Evolutionary conservation across 2,888 invertebrate genomes (phyloP).

Genomic region (Phyllotreta striolata): DNA sequence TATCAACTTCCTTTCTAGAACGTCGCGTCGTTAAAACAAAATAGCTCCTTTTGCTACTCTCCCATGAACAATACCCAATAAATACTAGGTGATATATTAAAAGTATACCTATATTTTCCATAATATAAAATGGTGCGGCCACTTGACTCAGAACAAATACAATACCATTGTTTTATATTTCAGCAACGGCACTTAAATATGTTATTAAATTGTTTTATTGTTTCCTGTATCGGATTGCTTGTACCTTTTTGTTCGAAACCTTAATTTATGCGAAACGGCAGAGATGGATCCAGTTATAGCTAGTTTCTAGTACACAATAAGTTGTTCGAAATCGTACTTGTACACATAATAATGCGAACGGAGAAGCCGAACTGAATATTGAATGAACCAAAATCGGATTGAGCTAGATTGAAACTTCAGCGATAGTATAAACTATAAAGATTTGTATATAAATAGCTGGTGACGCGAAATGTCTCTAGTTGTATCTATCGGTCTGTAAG

Average conservation of each 20-base stretch:
- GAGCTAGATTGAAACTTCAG: too few species aligned
- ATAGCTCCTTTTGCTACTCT: constrained; percentile 51
- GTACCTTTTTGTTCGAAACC: constrained; percentile 48
- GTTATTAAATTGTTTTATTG: constrained; percentile 62
- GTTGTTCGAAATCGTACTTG: too few species aligned
- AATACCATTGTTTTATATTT: constrained; percentile 59
- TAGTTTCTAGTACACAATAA: too few species aligned
- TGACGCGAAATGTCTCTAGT: not conserved
- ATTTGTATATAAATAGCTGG: too few species aligned
- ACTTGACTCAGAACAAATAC: constrained; percentile 58
- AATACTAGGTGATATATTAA: constrained; percentile 52
- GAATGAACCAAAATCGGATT: too few species aligned
- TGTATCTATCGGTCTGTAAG: too few species aligned
- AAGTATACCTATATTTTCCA: constrained; percentile 50
- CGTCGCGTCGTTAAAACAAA: constrained; percentile 27
- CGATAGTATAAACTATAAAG: too few species aligned
- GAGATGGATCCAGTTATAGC: constrained; percentile 1
- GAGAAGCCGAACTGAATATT: too few species aligned
- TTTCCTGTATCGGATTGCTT: constrained; percentile 56
- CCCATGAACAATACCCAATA: constrained; percentile 56
- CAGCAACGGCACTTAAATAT: constrained; percentile 60
- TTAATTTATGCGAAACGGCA: constrained; percentile 55
- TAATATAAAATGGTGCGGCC: constrained; percentile 55
- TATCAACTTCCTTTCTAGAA: constrained; percentile 53
- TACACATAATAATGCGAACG: too few species aligned